These are phyloP conservation scores for Nemotelus nigrinus DNA, from an alignment of 2,888 invertebrate genomes.

Conservation along the genomic window DNA sequence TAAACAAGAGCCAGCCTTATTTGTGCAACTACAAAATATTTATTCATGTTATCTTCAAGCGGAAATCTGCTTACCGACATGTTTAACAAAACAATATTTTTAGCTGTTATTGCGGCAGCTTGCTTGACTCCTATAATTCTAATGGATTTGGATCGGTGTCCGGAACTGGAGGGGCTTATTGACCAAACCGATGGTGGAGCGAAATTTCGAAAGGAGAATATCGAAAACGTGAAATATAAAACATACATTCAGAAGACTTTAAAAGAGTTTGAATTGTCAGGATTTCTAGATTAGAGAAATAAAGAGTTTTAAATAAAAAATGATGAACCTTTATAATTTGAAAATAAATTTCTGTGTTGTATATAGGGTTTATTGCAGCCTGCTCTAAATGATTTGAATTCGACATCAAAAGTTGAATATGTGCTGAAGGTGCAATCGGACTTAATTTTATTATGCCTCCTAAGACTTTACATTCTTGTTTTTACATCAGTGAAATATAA, in stretches of 20 bases:
- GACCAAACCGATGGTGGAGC: slow-evolving; percentile 58
- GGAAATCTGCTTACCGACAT: no score
- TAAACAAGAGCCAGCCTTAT: no score
- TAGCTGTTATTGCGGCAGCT: slow-evolving; percentile 62
- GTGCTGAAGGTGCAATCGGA: neutral
- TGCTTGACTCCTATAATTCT: slow-evolving; percentile 62
- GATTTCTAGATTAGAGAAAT: slow-evolving; percentile 59
- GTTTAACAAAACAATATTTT: slow-evolving; percentile 7
- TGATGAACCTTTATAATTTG: no score
- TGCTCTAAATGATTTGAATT: no score
- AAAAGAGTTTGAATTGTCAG: slow-evolving; percentile 62
- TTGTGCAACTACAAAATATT: neutral
- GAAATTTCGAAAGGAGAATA: slow-evolving; percentile 58
- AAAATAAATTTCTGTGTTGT: no score
- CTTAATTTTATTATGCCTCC: no score
- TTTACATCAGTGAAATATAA: no score
- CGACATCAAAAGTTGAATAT: neutral
- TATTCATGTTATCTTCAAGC: neutral
- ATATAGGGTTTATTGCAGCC: no score
- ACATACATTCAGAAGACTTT: slow-evolving; percentile 60
- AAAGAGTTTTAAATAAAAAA: neutral
- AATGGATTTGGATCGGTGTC: slow-evolving; percentile 55
- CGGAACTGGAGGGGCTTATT: slow-evolving; percentile 48
- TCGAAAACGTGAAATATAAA: slow-evolving; percentile 62
- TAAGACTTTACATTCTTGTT: no score